Conservation (phyloP, 2,888 invertebrate species). For the Melanargia galathea region DNA sequence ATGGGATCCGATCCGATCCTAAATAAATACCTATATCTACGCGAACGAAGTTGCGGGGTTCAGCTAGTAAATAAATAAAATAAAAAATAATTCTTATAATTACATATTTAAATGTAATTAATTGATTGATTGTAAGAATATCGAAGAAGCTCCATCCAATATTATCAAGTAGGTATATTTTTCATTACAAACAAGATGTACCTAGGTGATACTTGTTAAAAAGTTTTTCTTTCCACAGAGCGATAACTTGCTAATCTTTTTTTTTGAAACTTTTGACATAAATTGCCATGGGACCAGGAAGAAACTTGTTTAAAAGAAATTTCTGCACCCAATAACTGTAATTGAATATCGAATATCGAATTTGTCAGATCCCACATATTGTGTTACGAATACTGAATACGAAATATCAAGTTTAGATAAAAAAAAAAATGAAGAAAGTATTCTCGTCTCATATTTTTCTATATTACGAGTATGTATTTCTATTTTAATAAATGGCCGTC, state of each 20-base stretch:
- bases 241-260: conserved; percentile 8
- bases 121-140: neutral
- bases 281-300: neutral
- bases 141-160: neutral
- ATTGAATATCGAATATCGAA: conserved; percentile 39
- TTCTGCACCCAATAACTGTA: conserved; percentile 31
- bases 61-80: too few species aligned
- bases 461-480: too few species aligned
- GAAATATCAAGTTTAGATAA: conserved; percentile 27
- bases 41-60: too few species aligned
- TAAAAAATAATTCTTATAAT: too few species aligned
- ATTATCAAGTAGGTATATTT: neutral
- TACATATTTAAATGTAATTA: too few species aligned
- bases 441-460: conserved; percentile 4
- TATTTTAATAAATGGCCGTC: too few species aligned
- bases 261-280: conserved; percentile 5
- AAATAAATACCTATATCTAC: too few species aligned
- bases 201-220: neutral
- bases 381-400: conserved; percentile 37
- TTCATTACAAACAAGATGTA: neutral
- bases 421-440: conserved; percentile 20
- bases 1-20: too few species aligned
- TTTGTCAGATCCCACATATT: conserved; percentile 38
- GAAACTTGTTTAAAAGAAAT: conserved; percentile 15
- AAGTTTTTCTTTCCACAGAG: neutral